A percentile compares a stretch with the other conserved stretches of the same genome.
phyloP scores from a whole-genome alignment of 2,113 vertebrate species.

The Malurus melanocephalus region DNA sequence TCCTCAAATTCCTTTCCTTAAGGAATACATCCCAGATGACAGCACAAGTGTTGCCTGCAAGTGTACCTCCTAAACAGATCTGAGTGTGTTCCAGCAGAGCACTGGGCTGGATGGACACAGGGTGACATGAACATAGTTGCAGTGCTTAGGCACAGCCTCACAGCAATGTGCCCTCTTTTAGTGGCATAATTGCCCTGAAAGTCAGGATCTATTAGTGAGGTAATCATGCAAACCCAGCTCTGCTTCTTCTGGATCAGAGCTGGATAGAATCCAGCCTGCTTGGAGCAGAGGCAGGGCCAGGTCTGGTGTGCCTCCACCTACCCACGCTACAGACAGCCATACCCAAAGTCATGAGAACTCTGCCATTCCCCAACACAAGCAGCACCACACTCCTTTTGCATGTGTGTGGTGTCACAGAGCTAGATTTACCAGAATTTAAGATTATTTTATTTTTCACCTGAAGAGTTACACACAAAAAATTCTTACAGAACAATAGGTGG shows the following conservation, averaged over 20 bases:
- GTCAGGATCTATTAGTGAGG: neutral
- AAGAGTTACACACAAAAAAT: neutral
- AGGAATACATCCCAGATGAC: neutral
- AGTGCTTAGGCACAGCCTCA: neutral
- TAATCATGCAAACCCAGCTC: neutral
- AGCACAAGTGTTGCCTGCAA: neutral
- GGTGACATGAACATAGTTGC: neutral
- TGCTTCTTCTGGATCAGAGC: neutral
- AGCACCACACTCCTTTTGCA: neutral
- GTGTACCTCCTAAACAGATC: neutral
- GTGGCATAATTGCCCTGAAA: neutral
- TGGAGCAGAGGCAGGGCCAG: neutral
- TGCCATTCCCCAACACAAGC: neutral
- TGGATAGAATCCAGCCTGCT: conserved; percentile 1
- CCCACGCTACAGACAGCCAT: neutral
- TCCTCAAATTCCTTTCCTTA: neutral
- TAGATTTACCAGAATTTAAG: neutral
- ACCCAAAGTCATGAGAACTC: neutral
- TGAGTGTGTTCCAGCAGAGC: neutral
- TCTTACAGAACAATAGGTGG: rapidly evolving
- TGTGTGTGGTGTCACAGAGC: neutral
- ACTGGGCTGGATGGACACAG: neutral
- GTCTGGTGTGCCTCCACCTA: neutral
- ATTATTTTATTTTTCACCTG: neutral
- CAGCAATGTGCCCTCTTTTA: neutral